Evolutionary conservation across 1,140 invertebrate genomes (phyloP).

Genomic region (Danaus melanippus): DNA sequence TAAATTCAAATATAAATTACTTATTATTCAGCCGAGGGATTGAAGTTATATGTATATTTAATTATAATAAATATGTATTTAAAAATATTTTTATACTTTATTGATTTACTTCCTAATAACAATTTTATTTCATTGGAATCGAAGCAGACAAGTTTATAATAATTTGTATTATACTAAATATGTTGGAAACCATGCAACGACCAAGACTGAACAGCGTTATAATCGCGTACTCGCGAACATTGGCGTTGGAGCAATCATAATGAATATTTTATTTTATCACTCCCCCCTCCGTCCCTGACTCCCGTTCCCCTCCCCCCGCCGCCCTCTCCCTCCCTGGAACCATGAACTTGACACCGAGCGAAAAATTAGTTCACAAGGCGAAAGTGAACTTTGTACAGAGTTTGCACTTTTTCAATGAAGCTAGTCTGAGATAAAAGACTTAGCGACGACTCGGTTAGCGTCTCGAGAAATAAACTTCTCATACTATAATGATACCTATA

Average conservation of each 20-base stretch:
- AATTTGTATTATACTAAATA: too few relatives aligned
- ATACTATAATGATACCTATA: too few relatives aligned
- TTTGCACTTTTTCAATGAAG: conserved; percentile 65
- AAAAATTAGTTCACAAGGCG: conserved; percentile 71
- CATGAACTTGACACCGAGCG: conserved; percentile 68
- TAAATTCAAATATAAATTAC: neutral
- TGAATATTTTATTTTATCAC: conserved; percentile 72
- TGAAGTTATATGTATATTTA: neutral
- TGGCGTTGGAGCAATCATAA: conserved; percentile 64
- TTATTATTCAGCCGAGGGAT: neutral
- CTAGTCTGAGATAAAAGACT: conserved; percentile 64
- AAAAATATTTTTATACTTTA: conserved; percentile 1
- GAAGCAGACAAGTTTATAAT: too few relatives aligned
- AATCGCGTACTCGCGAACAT: conserved; percentile 44
- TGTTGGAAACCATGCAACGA: conserved; percentile 14
- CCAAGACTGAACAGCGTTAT: conserved; percentile 30
- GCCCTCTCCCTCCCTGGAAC: conserved; percentile 32
- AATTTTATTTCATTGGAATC: too few relatives aligned
- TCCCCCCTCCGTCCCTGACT: conserved; percentile 19
- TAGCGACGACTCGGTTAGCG: conserved; percentile 19
- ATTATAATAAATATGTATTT: too few relatives aligned
- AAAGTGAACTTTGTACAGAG: conserved; percentile 69
- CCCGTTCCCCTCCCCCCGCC: conserved; percentile 20
- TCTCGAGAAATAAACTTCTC: conserved; percentile 2
- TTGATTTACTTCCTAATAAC: too few relatives aligned